Evolutionary conservation across 2,113 vertebrate genomes (phyloP).

Genomic region (Corythornis cristatus): DNA sequence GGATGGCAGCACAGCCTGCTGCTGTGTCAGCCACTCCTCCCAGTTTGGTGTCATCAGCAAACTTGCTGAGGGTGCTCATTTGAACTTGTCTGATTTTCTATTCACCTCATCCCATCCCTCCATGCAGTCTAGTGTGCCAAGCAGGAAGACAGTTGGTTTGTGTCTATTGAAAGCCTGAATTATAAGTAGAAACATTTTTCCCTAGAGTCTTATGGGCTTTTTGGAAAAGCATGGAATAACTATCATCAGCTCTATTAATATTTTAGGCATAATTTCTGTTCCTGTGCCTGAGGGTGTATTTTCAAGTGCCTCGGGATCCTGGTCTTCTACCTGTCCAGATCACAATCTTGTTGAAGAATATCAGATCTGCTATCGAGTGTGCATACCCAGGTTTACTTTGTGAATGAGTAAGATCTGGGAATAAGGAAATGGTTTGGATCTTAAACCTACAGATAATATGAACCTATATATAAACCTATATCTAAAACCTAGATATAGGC

Average conservation of each 20-base stretch:
- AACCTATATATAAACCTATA: not conserved
- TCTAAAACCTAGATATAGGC: not conserved
- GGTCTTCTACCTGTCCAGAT: not conserved
- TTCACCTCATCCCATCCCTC: not conserved
- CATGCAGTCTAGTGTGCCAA: not conserved
- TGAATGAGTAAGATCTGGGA: not conserved
- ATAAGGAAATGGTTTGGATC: accelerated
- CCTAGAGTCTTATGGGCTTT: accelerated
- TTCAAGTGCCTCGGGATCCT: not conserved
- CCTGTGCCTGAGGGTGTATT: accelerated
- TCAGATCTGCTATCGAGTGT: not conserved
- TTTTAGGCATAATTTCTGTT: not conserved
- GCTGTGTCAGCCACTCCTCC: no score
- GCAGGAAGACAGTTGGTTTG: accelerated
- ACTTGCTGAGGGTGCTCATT: no score
- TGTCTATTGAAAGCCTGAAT: not conserved
- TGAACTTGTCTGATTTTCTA: accelerated
- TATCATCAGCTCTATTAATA: not conserved
- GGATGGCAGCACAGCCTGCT: no score
- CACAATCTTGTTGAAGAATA: not conserved
- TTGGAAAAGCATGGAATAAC: not conserved
- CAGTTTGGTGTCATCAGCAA: no score
- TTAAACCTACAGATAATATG: not conserved
- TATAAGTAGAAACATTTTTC: not conserved
- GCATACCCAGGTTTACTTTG: not conserved